Conservation (phyloP, 2,113 vertebrate species). For the Cardinalis cardinalis region DNA sequence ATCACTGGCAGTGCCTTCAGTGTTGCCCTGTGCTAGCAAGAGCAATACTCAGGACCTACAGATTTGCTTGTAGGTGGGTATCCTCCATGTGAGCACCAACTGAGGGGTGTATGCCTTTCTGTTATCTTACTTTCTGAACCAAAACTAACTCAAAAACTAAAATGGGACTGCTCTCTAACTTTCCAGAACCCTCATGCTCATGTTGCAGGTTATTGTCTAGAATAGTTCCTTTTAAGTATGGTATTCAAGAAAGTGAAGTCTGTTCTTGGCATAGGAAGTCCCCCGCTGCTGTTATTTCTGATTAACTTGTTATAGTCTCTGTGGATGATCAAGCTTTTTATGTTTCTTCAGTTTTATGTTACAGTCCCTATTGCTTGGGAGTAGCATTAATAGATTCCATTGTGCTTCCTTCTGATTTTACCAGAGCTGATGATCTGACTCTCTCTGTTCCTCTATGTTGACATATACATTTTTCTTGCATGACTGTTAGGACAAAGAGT, state of each 20-base stretch:
- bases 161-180: neutral
- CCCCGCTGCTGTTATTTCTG: neutral
- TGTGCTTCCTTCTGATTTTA: neutral
- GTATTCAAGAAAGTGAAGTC: neutral
- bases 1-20: neutral
- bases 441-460: neutral
- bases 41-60: neutral
- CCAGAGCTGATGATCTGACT: neutral
- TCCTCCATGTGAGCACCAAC: neutral
- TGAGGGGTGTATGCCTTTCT: neutral
- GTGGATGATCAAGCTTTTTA: neutral
- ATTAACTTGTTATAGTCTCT: neutral
- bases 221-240: accelerated
- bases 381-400: neutral
- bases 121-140: neutral
- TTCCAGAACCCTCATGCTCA: neutral
- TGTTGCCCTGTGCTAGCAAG: neutral
- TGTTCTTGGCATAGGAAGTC: neutral
- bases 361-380: neutral
- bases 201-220: neutral
- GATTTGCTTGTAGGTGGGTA: neutral
- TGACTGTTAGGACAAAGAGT: neutral
- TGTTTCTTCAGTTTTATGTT: neutral
- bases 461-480: neutral
- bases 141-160: neutral